Evolutionary conservation across 2,113 vertebrate genomes (phyloP).

Genomic region (Danionella cerebrum): DNA sequence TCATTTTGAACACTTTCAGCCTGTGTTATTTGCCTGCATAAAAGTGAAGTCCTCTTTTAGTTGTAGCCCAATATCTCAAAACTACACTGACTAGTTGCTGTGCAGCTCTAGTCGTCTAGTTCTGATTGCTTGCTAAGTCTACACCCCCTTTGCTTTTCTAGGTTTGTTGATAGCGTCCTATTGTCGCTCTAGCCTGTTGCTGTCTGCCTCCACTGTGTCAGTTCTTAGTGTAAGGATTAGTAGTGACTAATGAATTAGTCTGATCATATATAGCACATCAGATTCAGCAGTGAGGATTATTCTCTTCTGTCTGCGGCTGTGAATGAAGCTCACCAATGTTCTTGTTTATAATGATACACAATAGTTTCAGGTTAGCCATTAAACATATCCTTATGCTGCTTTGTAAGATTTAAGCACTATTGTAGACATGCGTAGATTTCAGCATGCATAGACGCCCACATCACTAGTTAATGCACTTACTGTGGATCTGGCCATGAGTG

Average conservation of each 20-base stretch:
- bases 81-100: too few species aligned
- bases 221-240: slow-evolving; percentile 32
- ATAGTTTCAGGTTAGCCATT: neutral
- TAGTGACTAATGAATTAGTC: slow-evolving; percentile 38
- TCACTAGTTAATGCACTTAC: neutral
- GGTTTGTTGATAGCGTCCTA: neutral
- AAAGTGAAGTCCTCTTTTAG: too few species aligned
- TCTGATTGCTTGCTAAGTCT: neutral
- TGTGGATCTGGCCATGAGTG: neutral
- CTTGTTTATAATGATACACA: neutral
- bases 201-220: slow-evolving; percentile 5
- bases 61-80: too few species aligned
- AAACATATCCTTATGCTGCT: neutral
- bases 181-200: neutral
- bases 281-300: slow-evolving; percentile 3
- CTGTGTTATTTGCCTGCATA: too few species aligned
- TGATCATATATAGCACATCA: neutral
- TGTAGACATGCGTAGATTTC: neutral
- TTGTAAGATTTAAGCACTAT: neutral
- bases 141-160: neutral
- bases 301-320: neutral
- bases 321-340: neutral
- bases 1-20: too few species aligned
- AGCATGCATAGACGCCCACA: neutral
- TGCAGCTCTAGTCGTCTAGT: too few species aligned